A percentile compares a stretch with the other conserved stretches of the same genome.
phyloP scores from a whole-genome alignment of 1,140 invertebrate genomes.

The Euwallacea fornicatus region DNA sequence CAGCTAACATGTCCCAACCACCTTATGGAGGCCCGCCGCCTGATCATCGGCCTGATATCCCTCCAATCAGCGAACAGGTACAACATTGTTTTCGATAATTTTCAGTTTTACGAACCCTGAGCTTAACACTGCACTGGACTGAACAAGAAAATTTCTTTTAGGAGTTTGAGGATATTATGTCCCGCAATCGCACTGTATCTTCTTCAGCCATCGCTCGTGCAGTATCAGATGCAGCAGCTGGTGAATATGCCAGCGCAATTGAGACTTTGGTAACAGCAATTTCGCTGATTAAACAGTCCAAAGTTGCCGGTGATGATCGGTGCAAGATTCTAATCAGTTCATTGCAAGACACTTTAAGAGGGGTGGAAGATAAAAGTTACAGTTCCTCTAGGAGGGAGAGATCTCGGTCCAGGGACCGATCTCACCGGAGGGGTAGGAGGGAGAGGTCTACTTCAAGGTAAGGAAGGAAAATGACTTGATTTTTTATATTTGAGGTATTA shows the following conservation, averaged over 20 bases:
- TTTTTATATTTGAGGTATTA: slow-evolving; percentile 4
- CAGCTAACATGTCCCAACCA: slow-evolving; percentile 48
- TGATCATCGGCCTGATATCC: slow-evolving; percentile 62
- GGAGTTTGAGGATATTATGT: slow-evolving; percentile 99
- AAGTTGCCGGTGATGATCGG: slow-evolving; percentile 95
- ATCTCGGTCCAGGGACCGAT: slow-evolving; percentile 75
- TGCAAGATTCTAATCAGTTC: slow-evolving; percentile 98
- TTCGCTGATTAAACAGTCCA: slow-evolving; percentile 97
- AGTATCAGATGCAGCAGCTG: slow-evolving; percentile 94
- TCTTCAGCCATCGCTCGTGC: slow-evolving; percentile 95
- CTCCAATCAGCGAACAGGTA: slow-evolving; percentile 81
- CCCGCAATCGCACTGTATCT: slow-evolving; percentile 94
- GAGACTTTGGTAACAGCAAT: slow-evolving; percentile 98
- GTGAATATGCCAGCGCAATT: slow-evolving; percentile 96
- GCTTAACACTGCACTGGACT: background rate
- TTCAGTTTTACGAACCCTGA: background rate
- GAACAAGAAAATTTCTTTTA: slow-evolving; percentile 51
- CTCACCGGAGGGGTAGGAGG: slow-evolving; percentile 67
- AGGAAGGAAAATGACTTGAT: background rate
- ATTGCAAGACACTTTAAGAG: slow-evolving; percentile 94
- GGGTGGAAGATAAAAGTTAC: slow-evolving; percentile 96
- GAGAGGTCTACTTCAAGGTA: slow-evolving; percentile 72
- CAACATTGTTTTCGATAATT: background rate
- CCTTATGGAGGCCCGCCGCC: slow-evolving; percentile 50
- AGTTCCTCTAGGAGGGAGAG: slow-evolving; percentile 65